These are phyloP conservation scores for Nomada fabriciana DNA, from an alignment of 2,888 invertebrate genomes.

Conservation along the genomic window DNA sequence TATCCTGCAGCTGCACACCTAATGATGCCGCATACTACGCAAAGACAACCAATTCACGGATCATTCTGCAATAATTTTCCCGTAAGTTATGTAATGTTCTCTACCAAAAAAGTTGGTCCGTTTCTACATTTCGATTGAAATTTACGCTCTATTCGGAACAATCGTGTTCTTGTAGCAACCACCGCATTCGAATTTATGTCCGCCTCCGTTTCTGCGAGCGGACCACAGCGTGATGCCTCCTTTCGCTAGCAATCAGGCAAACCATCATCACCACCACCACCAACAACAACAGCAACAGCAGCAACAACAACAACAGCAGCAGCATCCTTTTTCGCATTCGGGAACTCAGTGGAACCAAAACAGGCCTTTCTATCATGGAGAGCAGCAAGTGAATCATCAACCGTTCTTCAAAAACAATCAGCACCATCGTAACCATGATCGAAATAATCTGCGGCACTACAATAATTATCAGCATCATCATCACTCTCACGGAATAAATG, in stretches of 20 bases:
- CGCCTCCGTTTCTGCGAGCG: conserved; percentile 82
- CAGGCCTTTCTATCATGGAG: conserved; percentile 76
- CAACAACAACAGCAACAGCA: too few relatives aligned
- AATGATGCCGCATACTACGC: conserved; percentile 78
- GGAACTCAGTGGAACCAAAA: conserved; percentile 80
- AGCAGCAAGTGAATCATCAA: conserved; percentile 79
- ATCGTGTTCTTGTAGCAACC: conserved; percentile 79
- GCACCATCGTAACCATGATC: conserved; percentile 76
- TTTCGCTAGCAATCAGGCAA: conserved; percentile 71
- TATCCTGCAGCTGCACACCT: conserved; percentile 80
- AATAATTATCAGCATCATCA: conserved; percentile 70
- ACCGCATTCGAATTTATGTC: conserved; percentile 79
- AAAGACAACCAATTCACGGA: conserved; percentile 78
- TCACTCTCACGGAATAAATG: conserved; percentile 75
- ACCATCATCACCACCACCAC: conserved; percentile 43
- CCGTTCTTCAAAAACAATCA: conserved; percentile 83
- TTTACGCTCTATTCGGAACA: neutral
- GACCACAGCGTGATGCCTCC: conserved; percentile 80
- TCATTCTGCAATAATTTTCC: conserved; percentile 79
- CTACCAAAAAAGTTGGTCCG: neutral
- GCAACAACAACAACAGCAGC: conserved; percentile 68
- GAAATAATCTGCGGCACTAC: conserved; percentile 77
- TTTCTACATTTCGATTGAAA: neutral
- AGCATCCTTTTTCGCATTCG: conserved; percentile 79
- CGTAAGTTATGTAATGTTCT: conserved; percentile 69